phyloP scores from a whole-genome alignment of 1,140 invertebrate species.

The Gonioctena quinquepunctata region DNA sequence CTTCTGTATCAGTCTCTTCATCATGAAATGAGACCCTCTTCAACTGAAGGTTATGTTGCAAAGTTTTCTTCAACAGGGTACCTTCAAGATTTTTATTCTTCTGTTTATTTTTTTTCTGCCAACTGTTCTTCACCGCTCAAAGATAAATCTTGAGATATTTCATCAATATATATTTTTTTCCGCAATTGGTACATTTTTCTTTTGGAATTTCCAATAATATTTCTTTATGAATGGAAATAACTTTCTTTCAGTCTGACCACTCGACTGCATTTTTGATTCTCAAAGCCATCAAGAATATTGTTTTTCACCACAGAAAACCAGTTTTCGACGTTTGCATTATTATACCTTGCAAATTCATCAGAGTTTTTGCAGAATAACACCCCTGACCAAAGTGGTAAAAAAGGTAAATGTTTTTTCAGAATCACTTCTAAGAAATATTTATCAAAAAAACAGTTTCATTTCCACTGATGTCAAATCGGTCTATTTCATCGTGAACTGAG shows the following conservation, averaged over 20 bases:
- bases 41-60: too few relatives aligned
- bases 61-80: too few relatives aligned
- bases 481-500: background rate
- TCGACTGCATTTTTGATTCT: conserved; percentile 1
- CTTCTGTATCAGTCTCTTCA: too few relatives aligned
- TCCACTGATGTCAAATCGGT: background rate
- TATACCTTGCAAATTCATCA: background rate
- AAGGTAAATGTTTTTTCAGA: background rate
- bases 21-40: too few relatives aligned
- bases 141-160: background rate
- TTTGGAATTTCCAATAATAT: background rate
- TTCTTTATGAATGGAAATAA: background rate
- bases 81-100: too few relatives aligned
- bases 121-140: background rate
- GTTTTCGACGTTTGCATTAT: background rate
- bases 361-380: background rate
- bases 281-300: background rate
- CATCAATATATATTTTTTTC: background rate
- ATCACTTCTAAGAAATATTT: background rate
- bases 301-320: conserved; percentile 1
- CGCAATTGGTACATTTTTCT: background rate
- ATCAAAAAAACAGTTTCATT: background rate
- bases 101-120: background rate
- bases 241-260: background rate
- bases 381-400: background rate